phyloP scores from a whole-genome alignment of 2,797 vertebrate species.

The Phrynocephalus vlangalii region DNA sequence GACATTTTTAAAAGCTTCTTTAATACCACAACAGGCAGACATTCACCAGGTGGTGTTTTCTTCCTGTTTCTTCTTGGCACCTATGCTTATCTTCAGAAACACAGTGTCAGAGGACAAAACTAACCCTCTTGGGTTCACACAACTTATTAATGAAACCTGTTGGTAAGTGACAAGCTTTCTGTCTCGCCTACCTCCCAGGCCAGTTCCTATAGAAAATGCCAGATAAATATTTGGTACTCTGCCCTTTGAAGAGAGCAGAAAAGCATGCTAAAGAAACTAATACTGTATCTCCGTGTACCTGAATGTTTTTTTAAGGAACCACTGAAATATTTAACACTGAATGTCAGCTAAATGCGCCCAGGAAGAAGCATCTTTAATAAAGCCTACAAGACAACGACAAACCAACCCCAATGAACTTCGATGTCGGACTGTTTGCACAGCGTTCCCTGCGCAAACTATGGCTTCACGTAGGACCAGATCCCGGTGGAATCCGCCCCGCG shows the following conservation, averaged over 20 bases:
- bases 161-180: background rate
- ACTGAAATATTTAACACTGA: background rate
- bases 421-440: background rate
- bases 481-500: conserved; percentile 63
- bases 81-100: background rate
- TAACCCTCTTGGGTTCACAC: too few relatives aligned
- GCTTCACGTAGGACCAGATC: conserved; percentile 12
- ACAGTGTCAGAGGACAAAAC: too few relatives aligned
- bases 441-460: conserved; percentile 24
- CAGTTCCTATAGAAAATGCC: background rate
- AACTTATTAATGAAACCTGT: background rate
- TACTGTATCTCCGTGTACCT: background rate
- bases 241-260: background rate
- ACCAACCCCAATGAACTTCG: background rate
- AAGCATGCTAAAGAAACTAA: background rate
- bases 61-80: background rate
- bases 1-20: background rate
- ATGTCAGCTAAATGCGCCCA: background rate
- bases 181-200: background rate
- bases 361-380: background rate
- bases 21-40: background rate
- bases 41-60: too few relatives aligned
- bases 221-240: background rate
- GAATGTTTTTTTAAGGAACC: background rate
- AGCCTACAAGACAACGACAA: background rate